Base-by-base conservation (phyloP, 1,140 invertebrate genomes). In the Lithobius niger region DNA sequence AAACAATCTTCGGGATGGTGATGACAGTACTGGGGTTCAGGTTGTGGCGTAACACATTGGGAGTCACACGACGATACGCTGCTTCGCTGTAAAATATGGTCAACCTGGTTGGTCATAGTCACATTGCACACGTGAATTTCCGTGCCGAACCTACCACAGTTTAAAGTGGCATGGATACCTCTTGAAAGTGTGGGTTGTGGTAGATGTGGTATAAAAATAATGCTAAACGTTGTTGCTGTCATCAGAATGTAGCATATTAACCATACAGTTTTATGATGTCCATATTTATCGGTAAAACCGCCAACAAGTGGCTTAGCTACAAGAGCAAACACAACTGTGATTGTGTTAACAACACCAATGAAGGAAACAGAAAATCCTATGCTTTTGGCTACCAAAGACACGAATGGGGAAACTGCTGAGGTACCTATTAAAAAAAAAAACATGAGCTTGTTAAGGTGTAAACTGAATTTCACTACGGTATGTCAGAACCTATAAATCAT, bases 271-370 rank as follows among this genome's bases (percentile, higher is more conserved):
- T 50, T 50, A 16, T 50, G 48, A 24, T 26, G 24, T 26, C 24
- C 24, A 27, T 6, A 50, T 50, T 4, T 25, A 19, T 50, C 48
- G 3, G 27, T 26, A 15, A 50, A 3, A 4, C 22, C 48, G 6
- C 48, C 48, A 26, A 19, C 24, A 6, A 50, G 25, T 50, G 48
- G 48, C 27, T 50, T 50, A 6, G 48, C 24, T 25, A 50, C 21
- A 6, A 50, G 24, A 26, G 48, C 24, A 4, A 50, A 6, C 10
- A 26, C 3, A 13, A 50, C 48, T 6, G 48, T 26, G 6, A 50
- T 4, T n/a, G 48, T 50, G 19, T 50, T 50, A 27, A 50, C 19
- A 19, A 50, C 19, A 27, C 48, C 48, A 15, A 50, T 16, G 13
- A 26, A 16, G 3, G 3, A 3, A 3, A 27, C 25, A 3, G 13